phyloP scores from a whole-genome alignment of 2,113 vertebrate species.

The Actenoides hombroni region DNA sequence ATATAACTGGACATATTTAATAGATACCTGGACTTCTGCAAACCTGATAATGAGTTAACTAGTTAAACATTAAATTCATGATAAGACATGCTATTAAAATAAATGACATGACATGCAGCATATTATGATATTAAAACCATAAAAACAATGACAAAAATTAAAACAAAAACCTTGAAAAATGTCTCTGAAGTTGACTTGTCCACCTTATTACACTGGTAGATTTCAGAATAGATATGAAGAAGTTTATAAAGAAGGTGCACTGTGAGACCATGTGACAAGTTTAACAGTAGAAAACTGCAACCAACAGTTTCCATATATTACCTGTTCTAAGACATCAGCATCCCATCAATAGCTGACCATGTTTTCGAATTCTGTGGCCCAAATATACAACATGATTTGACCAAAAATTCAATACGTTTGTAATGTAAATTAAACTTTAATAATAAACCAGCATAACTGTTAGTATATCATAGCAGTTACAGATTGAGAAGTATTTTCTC shows the following conservation, averaged over 20 bases:
- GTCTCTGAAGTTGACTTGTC: conserved; percentile 48
- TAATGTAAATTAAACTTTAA: conserved; percentile 50
- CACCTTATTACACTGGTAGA: conserved; percentile 37
- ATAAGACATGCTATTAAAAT: conserved; percentile 52
- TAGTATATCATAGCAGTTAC: neutral
- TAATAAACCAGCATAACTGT: conserved; percentile 33
- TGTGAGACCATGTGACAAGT: conserved; percentile 60
- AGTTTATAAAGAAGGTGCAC: conserved; percentile 54
- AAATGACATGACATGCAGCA: conserved; percentile 55
- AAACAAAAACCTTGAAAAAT: conserved; percentile 22
- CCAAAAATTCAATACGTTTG: conserved; percentile 44
- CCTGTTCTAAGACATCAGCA: conserved; percentile 69
- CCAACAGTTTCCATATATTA: conserved; percentile 49
- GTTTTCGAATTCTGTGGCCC: conserved; percentile 63
- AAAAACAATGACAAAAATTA: neutral
- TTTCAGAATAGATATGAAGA: conserved; percentile 45
- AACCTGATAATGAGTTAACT: conserved; percentile 49
- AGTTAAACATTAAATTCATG: neutral
- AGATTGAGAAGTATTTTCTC: conserved; percentile 16
- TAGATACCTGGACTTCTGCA: conserved; percentile 31
- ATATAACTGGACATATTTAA: conserved; percentile 11
- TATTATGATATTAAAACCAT: conserved; percentile 4
- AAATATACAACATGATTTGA: conserved; percentile 65
- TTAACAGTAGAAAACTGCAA: conserved; percentile 62
- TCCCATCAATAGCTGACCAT: conserved; percentile 65